Base-by-base conservation (phyloP, 92 coral and sea anemone genomes). In the Porites cylindrica region DNA sequence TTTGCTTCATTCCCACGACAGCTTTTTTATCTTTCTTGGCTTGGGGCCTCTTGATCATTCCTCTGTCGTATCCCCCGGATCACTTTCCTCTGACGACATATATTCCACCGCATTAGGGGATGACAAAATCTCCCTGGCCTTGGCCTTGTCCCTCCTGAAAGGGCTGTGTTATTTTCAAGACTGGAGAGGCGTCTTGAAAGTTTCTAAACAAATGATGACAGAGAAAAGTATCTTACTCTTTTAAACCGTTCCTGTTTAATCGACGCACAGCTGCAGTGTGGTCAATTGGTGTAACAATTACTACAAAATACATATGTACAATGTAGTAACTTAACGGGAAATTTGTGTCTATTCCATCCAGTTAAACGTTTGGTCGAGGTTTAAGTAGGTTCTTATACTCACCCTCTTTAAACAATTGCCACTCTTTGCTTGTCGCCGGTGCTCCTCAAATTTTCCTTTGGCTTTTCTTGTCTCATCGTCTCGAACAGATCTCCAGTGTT, bases 11-110 rank as follows among this genome's bases (percentile, higher is more conserved):
- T 90, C 88, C 82, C 86, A 90, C 14, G 72, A 58, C 51, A 90
- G 66, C 66, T 83, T 85, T 7, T 43, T 59, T 18, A 81, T 81
- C 51, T 86, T 90, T 60, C 88, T 68, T 76, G 90, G 90, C 24
- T 72, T 86, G 3, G 90, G 90, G 14, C 93, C 93, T 13, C 12
- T 68, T 18, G 24, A 16, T 50, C 67, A 2, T 47, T 21, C 89
- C 12, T 75, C 86, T 38, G 73, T 29, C 7, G 59, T 78, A 11
- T 88, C 93, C 19, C 32, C 32, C 32, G 32, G 32, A 29, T 58
- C 80, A 50, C 89, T 83, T 63, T 85, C 92, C 59, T 83, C 85
- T 7, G 84, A 83, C 7, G 89, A 89, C 85, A 89, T 88, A 47
- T 50, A 88, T 8, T 88, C 71, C 1, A 82, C 19, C 0, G 88